A percentile compares a stretch with the other conserved stretches of the same genome.
phyloP scores from a whole-genome alignment of 2,888 invertebrate genomes.

The Sipunculus nudus region DNA sequence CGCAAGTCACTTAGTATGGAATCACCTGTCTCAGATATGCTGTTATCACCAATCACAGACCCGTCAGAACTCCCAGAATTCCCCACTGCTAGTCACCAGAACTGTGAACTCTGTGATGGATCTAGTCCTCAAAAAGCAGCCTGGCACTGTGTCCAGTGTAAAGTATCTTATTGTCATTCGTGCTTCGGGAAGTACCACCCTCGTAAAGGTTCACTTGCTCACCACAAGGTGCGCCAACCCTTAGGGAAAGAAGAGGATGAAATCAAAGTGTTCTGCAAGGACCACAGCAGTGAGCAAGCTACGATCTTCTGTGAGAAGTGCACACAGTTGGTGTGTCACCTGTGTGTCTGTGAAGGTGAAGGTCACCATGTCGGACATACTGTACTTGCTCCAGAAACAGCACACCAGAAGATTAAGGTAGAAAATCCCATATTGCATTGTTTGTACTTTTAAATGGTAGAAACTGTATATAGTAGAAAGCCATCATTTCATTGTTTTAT shows the following conservation, averaged over 20 bases:
- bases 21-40: conserved; percentile 29
- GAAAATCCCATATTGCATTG: no score
- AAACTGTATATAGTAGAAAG: no score
- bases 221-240: conserved; percentile 40
- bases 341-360: conserved; percentile 61
- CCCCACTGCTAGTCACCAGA: conserved; percentile 7
- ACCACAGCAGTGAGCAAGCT: conserved; percentile 50
- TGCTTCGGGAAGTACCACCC: conserved; percentile 58
- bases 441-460: no score
- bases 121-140: conserved; percentile 42
- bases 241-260: no score
- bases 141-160: conserved; percentile 59
- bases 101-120: conserved; percentile 56
- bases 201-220: conserved; percentile 48
- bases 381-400: conserved; percentile 55
- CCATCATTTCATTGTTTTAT: no score
- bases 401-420: conserved; percentile 53
- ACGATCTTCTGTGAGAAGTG: conserved; percentile 59
- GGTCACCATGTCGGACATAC: conserved; percentile 59
- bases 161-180: conserved; percentile 54
- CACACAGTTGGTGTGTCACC: conserved; percentile 53
- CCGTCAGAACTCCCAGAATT: conserved; percentile 18
- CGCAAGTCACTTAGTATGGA: conserved; percentile 48
- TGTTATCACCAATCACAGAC: conserved; percentile 21
- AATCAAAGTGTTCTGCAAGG: conserved; percentile 49